These are phyloP conservation scores for Tragelaphus strepsiceros DNA, from an alignment of 2,113 vertebrate species.

Conservation along the genomic window DNA sequence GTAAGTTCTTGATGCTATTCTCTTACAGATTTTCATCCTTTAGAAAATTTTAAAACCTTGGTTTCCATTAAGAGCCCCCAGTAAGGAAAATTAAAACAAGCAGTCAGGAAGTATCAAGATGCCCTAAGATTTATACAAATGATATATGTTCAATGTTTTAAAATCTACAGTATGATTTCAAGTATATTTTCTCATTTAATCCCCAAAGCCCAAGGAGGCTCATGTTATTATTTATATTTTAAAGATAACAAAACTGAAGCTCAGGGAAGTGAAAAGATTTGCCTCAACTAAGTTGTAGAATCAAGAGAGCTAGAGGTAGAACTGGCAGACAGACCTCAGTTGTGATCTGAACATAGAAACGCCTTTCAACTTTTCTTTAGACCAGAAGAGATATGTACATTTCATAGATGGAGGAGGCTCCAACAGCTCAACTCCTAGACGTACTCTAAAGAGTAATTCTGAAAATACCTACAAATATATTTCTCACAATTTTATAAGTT, in stretches of 20 bases:
- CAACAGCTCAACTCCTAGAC: background rate
- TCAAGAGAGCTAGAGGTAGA: background rate
- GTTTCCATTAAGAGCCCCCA: background rate
- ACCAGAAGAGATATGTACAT: background rate
- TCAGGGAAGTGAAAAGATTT: background rate
- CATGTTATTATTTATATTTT: background rate
- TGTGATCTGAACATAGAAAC: background rate
- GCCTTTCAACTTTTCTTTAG: background rate
- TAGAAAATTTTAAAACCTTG: background rate
- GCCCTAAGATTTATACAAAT: background rate
- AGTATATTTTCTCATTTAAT: background rate
- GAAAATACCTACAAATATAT: background rate
- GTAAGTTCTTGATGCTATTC: background rate
- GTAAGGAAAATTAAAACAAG: background rate
- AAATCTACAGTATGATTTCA: background rate
- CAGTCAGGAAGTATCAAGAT: background rate
- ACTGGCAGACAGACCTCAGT: background rate
- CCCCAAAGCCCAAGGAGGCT: background rate
- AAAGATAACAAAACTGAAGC: background rate
- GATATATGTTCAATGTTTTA: background rate
- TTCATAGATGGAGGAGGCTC: background rate
- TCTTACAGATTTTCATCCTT: background rate
- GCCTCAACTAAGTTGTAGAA: background rate
- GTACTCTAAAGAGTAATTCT: background rate
- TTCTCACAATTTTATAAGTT: background rate